These are phyloP conservation scores for Alosa sapidissima DNA, from an alignment of 2,797 vertebrate genomes.

Conservation along the genomic window DNA sequence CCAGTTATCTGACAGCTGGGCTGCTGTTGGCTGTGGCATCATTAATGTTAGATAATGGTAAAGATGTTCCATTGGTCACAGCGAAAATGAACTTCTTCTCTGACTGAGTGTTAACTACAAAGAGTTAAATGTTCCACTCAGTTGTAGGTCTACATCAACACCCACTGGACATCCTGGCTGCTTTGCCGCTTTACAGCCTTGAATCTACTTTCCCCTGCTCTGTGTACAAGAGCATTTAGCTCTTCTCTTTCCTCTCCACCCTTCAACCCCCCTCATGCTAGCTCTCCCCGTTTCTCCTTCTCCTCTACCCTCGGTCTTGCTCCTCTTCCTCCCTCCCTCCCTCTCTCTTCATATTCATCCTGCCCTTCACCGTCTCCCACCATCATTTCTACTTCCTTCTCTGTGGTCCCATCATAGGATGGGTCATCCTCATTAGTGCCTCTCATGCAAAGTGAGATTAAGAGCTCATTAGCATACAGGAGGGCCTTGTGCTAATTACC, in stretches of 20 bases:
- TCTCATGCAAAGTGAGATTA: slow-evolving; percentile 75
- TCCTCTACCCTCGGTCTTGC: background rate
- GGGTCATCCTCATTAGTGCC: slow-evolving; percentile 74
- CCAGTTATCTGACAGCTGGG: background rate
- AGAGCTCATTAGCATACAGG: slow-evolving; percentile 78
- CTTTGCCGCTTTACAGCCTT: no score
- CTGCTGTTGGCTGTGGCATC: background rate
- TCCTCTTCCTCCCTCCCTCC: background rate
- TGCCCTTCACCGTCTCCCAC: background rate
- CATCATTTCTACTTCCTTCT: background rate
- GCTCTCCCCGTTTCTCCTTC: background rate
- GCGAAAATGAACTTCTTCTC: background rate
- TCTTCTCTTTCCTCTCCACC: background rate
- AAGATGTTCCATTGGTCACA: background rate
- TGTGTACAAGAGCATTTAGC: background rate
- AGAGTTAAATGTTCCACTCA: no score
- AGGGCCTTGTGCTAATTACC: slow-evolving; percentile 64
- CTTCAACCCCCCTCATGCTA: background rate
- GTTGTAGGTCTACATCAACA: no score
- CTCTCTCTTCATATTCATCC: background rate
- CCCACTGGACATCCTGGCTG: no score
- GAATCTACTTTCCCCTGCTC: no score
- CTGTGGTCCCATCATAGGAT: slow-evolving; percentile 47
- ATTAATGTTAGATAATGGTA: background rate
- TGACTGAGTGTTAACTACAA: background rate